Conservation (phyloP, 2,113 vertebrate genomes). For the Nothocercus nigrocapillus region DNA sequence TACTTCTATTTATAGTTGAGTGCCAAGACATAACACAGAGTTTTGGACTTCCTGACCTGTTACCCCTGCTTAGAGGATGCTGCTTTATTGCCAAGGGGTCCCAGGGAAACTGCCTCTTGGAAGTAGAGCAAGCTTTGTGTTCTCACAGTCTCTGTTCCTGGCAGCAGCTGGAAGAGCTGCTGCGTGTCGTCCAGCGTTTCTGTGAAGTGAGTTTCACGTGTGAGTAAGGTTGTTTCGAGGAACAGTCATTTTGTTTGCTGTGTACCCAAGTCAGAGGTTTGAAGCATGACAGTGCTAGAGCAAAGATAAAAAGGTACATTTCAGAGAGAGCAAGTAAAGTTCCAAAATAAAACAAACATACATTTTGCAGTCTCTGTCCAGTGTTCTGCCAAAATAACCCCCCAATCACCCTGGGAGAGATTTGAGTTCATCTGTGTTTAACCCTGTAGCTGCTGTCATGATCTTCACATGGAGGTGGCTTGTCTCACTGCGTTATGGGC, state of each 20-base stretch:
- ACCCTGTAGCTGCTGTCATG: background rate
- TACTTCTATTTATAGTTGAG: background rate
- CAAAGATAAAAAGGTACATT: background rate
- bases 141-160: background rate
- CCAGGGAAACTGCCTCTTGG: background rate
- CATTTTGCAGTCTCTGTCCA: slow-evolving; percentile 4
- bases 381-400: slow-evolving; percentile 22
- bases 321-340: background rate
- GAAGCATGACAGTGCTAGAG: background rate
- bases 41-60: background rate
- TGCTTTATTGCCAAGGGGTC: background rate
- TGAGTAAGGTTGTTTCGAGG: background rate
- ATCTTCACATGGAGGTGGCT: background rate
- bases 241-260: background rate
- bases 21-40: background rate
- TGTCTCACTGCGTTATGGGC: background rate
- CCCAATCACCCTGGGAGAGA: background rate
- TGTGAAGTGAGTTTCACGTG: background rate
- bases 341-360: background rate
- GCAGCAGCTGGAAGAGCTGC: background rate
- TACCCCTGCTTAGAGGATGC: background rate
- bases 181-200: background rate
- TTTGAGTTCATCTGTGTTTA: background rate
- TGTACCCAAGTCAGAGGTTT: background rate
- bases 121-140: background rate